Percentiles rank a stretch among this genome's conserved stretches.
Conservation (phyloP, 2,888 invertebrate species). For the Spilosoma lubricipeda region DNA sequence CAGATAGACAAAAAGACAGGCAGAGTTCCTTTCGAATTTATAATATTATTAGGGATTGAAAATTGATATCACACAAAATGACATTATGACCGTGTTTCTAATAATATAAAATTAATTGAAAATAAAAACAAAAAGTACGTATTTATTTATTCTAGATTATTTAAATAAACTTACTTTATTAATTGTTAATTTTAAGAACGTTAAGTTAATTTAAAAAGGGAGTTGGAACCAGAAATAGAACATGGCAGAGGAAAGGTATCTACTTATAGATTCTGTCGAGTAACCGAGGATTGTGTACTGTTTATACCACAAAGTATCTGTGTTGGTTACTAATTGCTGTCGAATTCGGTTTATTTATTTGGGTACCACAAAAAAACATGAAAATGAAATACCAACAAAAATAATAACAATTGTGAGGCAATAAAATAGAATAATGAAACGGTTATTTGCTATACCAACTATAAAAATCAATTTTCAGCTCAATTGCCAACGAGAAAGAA, state of each 20-base stretch:
- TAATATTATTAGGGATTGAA: too few relatives aligned
- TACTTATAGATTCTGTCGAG: neutral
- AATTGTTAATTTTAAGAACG: too few relatives aligned
- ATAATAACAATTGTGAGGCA: neutral
- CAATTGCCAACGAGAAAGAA: constrained; percentile 1
- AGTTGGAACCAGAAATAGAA: neutral
- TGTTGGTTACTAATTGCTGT: neutral
- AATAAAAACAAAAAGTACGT: too few relatives aligned
- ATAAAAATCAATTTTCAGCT: constrained; percentile 6
- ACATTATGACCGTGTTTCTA: too few relatives aligned
- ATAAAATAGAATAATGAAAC: neutral
- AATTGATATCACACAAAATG: too few relatives aligned
- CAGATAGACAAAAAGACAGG: too few relatives aligned
- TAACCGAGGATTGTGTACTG: neutral
- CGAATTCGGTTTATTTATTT: neutral
- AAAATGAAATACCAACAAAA: neutral
- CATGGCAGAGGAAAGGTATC: too few relatives aligned
- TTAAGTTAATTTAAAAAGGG: too few relatives aligned
- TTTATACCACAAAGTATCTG: neutral
- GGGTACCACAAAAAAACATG: neutral
- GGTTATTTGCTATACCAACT: neutral
- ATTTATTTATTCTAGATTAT: too few relatives aligned
- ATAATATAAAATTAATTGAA: too few relatives aligned
- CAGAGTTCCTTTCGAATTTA: too few relatives aligned
- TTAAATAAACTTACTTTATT: too few relatives aligned